Evolutionary conservation across 2,888 invertebrate species (phyloP), one percentile per base, ranked within the genome.

Genomic region (Nemotelus pantherinus): DNA sequence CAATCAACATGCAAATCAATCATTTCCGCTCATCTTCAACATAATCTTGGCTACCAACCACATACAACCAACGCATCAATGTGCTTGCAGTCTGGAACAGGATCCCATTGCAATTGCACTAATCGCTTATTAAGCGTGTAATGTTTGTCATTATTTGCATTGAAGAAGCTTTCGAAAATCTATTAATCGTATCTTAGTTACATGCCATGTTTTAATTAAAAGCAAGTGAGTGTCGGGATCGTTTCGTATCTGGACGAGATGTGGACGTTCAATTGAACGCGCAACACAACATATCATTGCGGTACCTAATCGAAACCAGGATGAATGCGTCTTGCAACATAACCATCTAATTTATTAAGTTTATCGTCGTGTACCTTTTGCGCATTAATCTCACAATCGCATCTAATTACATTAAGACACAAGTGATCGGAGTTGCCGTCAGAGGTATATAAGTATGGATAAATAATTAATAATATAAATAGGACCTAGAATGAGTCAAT

Each of bases 131-230:
- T 25, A 25, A 45, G 44, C 50, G 10, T 9, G 68, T 58, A 58
- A 58, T 72, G 45, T 58, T 72, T 57, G 58, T 72, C 71, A n/a
- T 44, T 25, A 72, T 72, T 72, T 72, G 45, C 58, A 58, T 58
- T 72, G 58, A 72, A 58, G 71, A 57, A 58, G 71, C 71, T 45
- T 44, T 72, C 47, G 6, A 57, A 72, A 44, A 72, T 72, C 71
- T 57, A 72, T 72, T 72, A 72, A 72, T 72, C 58, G 57, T 58
- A 72, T 72, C 71, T 72, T 45, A 72, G 57, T 72, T 58, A 57
- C 57, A 72, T 72, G 71, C 45, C 71, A 72, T 72, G 71, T 72
- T 72, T 72, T 72, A 72, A 72, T 72, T 72, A 72, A 72, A 57
- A 58, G n/a, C 71, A 44, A 72, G 55, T 10, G n/a, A 43, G 44